Evolutionary conservation across 2,888 invertebrate species (phyloP).

Genomic region (Lasioglossum leucozonium): DNA sequence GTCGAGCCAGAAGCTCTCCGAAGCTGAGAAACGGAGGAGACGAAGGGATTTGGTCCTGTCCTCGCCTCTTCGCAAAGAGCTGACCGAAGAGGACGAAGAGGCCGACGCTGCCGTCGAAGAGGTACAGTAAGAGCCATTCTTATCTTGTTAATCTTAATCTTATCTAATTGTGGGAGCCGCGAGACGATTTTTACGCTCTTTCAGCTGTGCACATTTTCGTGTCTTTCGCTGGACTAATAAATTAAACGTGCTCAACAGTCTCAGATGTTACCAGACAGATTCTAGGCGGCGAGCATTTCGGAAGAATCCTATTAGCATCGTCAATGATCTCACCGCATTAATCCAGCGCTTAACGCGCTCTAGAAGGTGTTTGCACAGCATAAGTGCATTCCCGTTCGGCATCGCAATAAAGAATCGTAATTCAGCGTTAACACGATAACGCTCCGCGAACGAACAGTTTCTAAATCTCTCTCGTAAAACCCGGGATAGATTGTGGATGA

Average conservation of each 20-base stretch:
- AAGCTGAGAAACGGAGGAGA: slow-evolving; percentile 78
- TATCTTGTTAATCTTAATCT: background rate
- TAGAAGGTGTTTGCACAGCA: background rate
- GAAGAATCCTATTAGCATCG: background rate
- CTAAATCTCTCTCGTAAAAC: background rate
- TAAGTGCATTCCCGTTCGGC: background rate
- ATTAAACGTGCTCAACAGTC: background rate
- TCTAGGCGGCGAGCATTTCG: background rate
- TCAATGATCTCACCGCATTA: background rate
- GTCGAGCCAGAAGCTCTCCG: slow-evolving; percentile 83
- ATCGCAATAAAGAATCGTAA: background rate
- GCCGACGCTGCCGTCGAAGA: slow-evolving; percentile 88
- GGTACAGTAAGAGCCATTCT: slow-evolving; percentile 75
- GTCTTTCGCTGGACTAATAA: background rate
- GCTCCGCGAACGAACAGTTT: background rate
- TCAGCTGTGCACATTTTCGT: background rate
- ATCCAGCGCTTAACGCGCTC: background rate
- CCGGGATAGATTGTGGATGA: background rate
- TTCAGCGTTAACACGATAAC: background rate
- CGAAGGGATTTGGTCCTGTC: slow-evolving; percentile 86
- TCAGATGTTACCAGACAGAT: background rate
- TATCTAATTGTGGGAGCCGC: background rate
- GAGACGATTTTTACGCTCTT: background rate
- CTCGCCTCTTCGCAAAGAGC: slow-evolving; percentile 84
- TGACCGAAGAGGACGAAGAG: slow-evolving; percentile 87